These are phyloP conservation scores for Callipepla californica DNA, from an alignment of 2,113 vertebrate genomes.

Conservation along the genomic window DNA sequence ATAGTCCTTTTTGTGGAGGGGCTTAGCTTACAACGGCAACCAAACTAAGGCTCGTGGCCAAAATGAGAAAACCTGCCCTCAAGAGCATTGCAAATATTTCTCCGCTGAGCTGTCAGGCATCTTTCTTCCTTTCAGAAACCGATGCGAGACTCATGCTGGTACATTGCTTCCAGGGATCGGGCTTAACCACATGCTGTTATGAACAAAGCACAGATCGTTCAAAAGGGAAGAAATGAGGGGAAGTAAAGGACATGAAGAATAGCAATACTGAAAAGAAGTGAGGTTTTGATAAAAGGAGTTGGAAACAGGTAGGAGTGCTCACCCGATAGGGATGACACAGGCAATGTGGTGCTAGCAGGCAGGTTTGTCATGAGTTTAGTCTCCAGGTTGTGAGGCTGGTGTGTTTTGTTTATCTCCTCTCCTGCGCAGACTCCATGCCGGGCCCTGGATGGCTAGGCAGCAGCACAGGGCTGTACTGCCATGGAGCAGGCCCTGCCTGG, in stretches of 20 bases:
- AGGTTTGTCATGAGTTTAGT: not conserved
- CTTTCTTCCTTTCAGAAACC: constrained; percentile 5
- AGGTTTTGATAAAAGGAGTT: constrained; percentile 1
- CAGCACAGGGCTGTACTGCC: not conserved
- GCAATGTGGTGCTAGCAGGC: not conserved
- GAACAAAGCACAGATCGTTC: constrained; percentile 1
- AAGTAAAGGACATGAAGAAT: not conserved
- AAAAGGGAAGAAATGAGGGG: not conserved
- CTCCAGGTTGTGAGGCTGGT: not conserved
- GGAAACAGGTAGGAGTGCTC: not conserved
- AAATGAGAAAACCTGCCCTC: not conserved
- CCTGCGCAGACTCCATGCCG: fast-evolving
- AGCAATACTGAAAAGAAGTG: not conserved
- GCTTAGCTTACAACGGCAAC: not conserved
- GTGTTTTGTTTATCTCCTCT: not conserved
- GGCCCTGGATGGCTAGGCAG: not conserved
- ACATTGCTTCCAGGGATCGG: constrained; percentile 17
- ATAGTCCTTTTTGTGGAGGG: not conserved
- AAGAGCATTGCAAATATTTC: constrained; percentile 3
- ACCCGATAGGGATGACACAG: not conserved
- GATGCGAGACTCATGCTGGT: not conserved
- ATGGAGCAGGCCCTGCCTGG: not conserved
- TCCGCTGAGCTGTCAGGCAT: not conserved
- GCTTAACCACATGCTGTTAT: constrained; percentile 4
- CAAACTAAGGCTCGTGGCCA: not conserved